phyloP scores from a whole-genome alignment of 2,797 vertebrate species.

The Phalloptychus januarius region DNA sequence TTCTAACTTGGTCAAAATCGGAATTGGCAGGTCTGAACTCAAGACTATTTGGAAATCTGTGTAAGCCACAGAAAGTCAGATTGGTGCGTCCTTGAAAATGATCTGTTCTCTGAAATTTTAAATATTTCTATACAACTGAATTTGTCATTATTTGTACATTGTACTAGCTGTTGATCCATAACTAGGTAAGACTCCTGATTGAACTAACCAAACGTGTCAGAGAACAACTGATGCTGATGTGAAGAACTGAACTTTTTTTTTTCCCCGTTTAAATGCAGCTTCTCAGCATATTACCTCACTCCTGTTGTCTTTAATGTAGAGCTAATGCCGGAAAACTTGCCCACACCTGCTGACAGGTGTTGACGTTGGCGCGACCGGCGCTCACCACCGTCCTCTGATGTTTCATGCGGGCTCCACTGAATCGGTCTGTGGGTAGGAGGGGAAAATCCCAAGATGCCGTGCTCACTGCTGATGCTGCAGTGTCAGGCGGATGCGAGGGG shows the following conservation, averaged over 20 bases:
- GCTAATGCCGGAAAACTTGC: conserved; percentile 44
- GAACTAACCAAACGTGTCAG: background rate
- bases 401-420: conserved; percentile 52
- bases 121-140: background rate
- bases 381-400: background rate
- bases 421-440: conserved; percentile 49
- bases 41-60: background rate
- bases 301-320: conserved; percentile 42
- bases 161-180: background rate
- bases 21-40: background rate
- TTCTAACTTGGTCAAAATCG: background rate
- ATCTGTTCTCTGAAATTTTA: background rate
- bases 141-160: background rate
- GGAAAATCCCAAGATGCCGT: conserved; percentile 65
- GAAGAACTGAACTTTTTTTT: background rate
- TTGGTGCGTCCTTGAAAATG: background rate
- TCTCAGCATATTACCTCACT: conserved; percentile 20
- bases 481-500: conserved; percentile 38
- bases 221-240: conserved; percentile 24
- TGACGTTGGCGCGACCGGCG: conserved; percentile 57
- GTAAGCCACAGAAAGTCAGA: background rate
- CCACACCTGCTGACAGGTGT: conserved; percentile 53
- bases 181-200: background rate
- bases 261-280: background rate
- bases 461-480: conserved; percentile 68